A percentile compares a stretch with the other conserved stretches of the same genome.
These are phyloP conservation scores for Mesembrinibis cayennensis DNA, from an alignment of 2,113 vertebrate species.

Conservation along the genomic window DNA sequence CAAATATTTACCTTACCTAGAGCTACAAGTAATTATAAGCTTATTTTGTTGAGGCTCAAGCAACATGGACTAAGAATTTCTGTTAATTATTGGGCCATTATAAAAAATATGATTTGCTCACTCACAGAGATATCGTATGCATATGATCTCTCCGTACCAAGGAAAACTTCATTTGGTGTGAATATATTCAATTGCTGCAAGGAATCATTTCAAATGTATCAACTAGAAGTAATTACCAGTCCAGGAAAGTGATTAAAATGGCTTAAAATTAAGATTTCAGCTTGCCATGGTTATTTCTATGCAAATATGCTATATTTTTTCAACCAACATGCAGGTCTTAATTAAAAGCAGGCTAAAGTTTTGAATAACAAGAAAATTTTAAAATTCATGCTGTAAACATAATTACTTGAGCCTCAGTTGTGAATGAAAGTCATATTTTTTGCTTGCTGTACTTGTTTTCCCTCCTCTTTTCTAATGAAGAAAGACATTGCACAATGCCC, in stretches of 20 bases:
- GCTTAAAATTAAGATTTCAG: constrained; percentile 73
- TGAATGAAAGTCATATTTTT: constrained; percentile 66
- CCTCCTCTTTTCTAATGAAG: constrained; percentile 15
- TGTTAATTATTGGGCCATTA: constrained; percentile 68
- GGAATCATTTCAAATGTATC: constrained; percentile 61
- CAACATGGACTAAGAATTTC: constrained; percentile 65
- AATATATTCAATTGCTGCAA: constrained; percentile 54
- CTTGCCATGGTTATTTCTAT: constrained; percentile 71
- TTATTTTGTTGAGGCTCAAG: constrained; percentile 56
- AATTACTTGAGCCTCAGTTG: constrained; percentile 44
- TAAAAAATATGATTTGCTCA: constrained; percentile 57
- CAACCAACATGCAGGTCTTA: constrained; percentile 49
- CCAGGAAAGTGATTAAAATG: constrained; percentile 74
- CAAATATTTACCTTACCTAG: constrained; percentile 69
- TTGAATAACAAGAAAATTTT: constrained; percentile 68
- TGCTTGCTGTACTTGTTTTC: constrained; percentile 17
- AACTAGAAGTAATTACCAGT: constrained; percentile 71
- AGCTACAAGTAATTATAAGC: constrained; percentile 74
- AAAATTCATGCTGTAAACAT: constrained; percentile 50
- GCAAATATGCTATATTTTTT: constrained; percentile 71
- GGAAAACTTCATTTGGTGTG: constrained; percentile 38
- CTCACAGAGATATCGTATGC: neutral
- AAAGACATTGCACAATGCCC: neutral
- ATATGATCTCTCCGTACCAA: constrained; percentile 28
- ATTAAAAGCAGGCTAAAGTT: constrained; percentile 69